Conservation (phyloP, 2,797 vertebrate genomes). For the Microchirus variegatus region DNA sequence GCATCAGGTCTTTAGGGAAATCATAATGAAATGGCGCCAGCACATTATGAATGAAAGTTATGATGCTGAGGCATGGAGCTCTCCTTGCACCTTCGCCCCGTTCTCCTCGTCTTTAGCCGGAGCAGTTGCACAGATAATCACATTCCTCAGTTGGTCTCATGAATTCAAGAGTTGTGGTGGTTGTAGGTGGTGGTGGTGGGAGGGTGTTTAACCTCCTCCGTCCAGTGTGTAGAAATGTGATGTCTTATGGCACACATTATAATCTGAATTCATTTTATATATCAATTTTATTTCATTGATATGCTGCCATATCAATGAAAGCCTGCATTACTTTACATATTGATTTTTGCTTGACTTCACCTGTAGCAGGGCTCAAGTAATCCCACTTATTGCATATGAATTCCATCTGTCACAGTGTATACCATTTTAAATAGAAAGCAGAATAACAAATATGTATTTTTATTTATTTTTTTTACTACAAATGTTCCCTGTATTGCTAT, state of each 20-base stretch:
- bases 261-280: constrained; percentile 56
- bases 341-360: constrained; percentile 40
- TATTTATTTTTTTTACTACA: constrained; percentile 17
- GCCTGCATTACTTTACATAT: constrained; percentile 41
- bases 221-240: constrained; percentile 46
- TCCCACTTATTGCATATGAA: constrained; percentile 41
- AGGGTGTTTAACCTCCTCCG: constrained; percentile 43
- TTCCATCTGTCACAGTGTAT: constrained; percentile 16
- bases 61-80: constrained; percentile 11
- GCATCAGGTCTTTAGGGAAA: constrained; percentile 23
- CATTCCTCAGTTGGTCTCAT: constrained; percentile 47
- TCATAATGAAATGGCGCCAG: constrained; percentile 4
- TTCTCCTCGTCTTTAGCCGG: constrained; percentile 17
- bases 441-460: constrained; percentile 8
- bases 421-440: constrained; percentile 11
- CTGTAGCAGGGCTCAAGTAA: constrained; percentile 23
- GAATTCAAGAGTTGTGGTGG: constrained; percentile 18
- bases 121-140: constrained; percentile 46
- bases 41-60: constrained; percentile 43
- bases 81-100: not conserved
- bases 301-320: constrained; percentile 41
- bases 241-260: constrained; percentile 51
- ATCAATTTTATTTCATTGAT: no score
- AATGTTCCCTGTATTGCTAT: constrained; percentile 40
- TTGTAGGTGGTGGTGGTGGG: not conserved